Conservation (phyloP, 2,113 vertebrate genomes). For the Lamprotornis superbus region DNA sequence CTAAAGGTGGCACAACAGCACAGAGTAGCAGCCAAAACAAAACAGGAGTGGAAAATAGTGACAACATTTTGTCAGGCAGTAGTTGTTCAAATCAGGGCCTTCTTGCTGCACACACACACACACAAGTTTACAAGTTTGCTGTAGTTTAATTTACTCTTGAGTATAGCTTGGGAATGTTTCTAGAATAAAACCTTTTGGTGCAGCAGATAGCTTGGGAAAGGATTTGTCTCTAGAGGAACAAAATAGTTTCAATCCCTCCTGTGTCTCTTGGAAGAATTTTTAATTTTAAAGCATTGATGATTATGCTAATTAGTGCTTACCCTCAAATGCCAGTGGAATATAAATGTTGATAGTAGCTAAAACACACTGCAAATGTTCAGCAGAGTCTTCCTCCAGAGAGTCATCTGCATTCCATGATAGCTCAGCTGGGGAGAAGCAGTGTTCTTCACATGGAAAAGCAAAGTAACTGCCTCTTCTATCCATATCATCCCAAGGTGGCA, state of each 20-base stretch:
- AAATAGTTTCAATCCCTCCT: neutral
- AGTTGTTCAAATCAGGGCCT: neutral
- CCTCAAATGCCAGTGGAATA: conserved; percentile 52
- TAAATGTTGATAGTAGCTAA: conserved; percentile 53
- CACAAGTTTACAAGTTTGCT: neutral
- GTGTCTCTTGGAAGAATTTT: conserved; percentile 28
- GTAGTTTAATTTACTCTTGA: conserved; percentile 10
- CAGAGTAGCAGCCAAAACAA: conserved; percentile 3
- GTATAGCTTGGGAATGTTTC: conserved; percentile 2
- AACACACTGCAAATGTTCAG: conserved; percentile 30
- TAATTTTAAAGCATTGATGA: conserved; percentile 38
- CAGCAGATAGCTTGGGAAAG: conserved; percentile 13
- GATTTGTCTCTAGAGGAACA: neutral
- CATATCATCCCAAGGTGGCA: neutral
- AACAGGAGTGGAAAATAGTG: neutral
- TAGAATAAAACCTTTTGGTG: conserved; percentile 16
- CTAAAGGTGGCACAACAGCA: neutral
- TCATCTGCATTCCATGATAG: neutral
- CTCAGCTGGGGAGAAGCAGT: conserved; percentile 4
- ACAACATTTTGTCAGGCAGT: neutral
- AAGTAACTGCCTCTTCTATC: neutral
- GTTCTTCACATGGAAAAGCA: neutral
- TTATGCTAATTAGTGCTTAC: conserved; percentile 50
- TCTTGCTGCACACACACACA: neutral
- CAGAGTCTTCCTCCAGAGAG: conserved; percentile 23